Base-by-base conservation (phyloP, 2,888 invertebrate species). In the Dryococelus australis region DNA sequence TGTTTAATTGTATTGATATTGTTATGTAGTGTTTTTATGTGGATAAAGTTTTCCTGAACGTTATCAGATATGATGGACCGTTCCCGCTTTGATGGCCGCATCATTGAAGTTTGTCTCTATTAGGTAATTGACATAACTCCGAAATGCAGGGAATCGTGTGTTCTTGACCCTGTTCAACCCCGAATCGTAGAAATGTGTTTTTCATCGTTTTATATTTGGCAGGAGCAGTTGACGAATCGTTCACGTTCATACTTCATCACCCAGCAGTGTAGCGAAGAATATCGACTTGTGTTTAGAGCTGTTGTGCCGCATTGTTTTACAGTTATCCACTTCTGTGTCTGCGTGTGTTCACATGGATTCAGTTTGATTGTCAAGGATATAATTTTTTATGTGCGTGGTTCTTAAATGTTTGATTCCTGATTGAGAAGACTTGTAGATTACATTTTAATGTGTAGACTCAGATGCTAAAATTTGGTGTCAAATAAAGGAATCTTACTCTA, bases 21-120 rank as follows among this genome's bases (percentile, higher is more conserved):
- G 47, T 47, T 13, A 26, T 83, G 9, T 24, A 26, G 43, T 27
- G n/a, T 65, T n/a, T 16, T 65, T 8, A 16, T 65, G 65, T 20
- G 16, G 20, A 65, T 65, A 8, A 16, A 8, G n/a, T 65, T 65
- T 65, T 65, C 65, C 65, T 65, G n/a, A 65, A 65, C 65, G n/a
- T 85, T 26, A 20, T 89, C 93, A 98, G 98, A 97, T 94, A 95
- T 97, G 93, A 96, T 98, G 95, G 97, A 98, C 93, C 95, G 97
- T 89, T 96, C 97, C 81, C 96, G 98, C 89, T 95, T 98, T 91
- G 98, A 98, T 90, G 98, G 98, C 90, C 95, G 98, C 91, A 96
- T 96, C 88, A 96, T 98, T 90, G 97, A 97, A 91, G 98, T 98
- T 90, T 96, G 96, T 90, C 96, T 96, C 92, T 97, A 96, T 92